A percentile compares a stretch with the other conserved stretches of the same genome.
These are phyloP conservation scores for Carassius carassius DNA, from an alignment of 2,113 vertebrate species.

Conservation along the genomic window DNA sequence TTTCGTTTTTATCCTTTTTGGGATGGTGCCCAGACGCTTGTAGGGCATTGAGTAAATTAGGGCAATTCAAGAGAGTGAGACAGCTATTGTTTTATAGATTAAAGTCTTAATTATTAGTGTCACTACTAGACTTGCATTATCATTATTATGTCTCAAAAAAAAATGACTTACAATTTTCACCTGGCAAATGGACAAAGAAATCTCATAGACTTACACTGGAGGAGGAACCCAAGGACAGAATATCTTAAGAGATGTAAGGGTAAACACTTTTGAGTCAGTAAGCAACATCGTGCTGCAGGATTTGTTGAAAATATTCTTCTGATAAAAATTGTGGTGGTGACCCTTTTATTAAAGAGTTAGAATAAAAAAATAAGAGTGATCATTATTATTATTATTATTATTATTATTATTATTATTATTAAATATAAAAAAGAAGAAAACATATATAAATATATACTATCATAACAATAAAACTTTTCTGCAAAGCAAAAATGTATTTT, in stretches of 20 bases:
- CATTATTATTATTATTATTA: too few species aligned
- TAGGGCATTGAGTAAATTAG: background rate
- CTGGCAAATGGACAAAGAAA: background rate
- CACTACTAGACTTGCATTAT: background rate
- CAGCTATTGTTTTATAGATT: background rate
- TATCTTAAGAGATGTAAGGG: background rate
- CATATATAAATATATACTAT: too few species aligned
- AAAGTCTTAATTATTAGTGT: background rate
- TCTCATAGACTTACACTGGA: background rate
- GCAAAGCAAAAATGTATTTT: too few species aligned
- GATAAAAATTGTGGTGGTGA: too few species aligned
- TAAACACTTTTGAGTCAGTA: background rate
- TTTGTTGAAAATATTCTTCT: too few species aligned
- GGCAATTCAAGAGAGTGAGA: background rate
- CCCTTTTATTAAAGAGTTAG: too few species aligned
- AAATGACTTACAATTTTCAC: background rate
- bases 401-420: too few species aligned
- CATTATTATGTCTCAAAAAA: background rate
- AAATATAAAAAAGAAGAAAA: too few species aligned
- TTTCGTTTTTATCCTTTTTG: background rate
- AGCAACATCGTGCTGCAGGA: too few species aligned
- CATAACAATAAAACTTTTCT: too few species aligned
- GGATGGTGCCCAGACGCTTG: background rate
- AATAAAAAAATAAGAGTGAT: too few species aligned
- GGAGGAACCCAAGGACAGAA: background rate